Base-by-base conservation (phyloP, 2,888 invertebrate species). In the Sceliomorpha sp. region DNA sequence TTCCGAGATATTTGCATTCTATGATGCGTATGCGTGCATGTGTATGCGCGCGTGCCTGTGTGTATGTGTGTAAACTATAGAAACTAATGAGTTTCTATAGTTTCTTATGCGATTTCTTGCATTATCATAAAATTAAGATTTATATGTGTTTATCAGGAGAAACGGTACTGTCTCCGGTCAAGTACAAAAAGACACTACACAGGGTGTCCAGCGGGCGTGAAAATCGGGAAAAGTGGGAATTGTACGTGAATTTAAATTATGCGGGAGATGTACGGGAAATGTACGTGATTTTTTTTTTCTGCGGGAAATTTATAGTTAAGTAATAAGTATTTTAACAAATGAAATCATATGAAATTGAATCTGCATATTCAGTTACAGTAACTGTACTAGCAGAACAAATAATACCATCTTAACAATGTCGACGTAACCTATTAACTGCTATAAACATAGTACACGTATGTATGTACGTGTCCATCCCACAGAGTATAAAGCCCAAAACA, bases 191-290 rank as follows among this genome's bases (percentile, higher is more conserved):
- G n/a, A n/a, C n/a, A n/a, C n/a, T n/a, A n/a, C n/a, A n/a, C 44
- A 29, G 45, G 32, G 45, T 45, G 45, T 45, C 32, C 8, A 32
- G 32, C 10, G 4, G 9, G 45, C 45, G 31, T 13, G 45, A 45
- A 45, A 32, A 9, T 29, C 45, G 45, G 45, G 45, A 45, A 45
- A 45, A 29, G 26, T 17, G 45, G 45, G 32, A 45, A 32, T 45
- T 31, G 32, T 45, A 45, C 32, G 29, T 8, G 45, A 14, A 32
- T 45, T 32, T 17, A 1, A 12, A 32, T 4, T 10, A 13, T 9
- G 44, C 44, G 27, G 13, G 29, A 44, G 29, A 29, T 44, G n/a
- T 29, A 44, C 45, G 45, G 45, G 45, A 45, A 29, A 31, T 45
- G 45, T 45, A 45, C 45, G 31, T 9, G 31, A 24, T 45, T 45